Evolutionary conservation across 2,113 vertebrate genomes (phyloP), one percentile per base, ranked within the genome.

Genomic region (Gadus chalcogrammus): DNA sequence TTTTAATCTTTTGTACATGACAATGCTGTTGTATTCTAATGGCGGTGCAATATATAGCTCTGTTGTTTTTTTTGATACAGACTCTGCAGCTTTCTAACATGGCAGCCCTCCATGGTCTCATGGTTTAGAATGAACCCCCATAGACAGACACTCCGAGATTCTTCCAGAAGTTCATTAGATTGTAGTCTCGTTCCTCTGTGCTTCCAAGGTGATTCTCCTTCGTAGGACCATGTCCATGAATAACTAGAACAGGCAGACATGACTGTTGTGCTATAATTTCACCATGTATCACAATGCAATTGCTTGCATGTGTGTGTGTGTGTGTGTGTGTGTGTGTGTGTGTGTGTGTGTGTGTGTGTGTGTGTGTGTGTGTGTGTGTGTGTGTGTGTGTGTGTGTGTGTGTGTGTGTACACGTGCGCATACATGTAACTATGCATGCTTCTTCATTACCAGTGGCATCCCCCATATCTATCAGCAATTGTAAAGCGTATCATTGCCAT

Each of bases 31-130:
- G 87, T 92, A 85, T 83, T 89, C 75, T 81, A 76, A 89, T 85
- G 85, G 89, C 87, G 89, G 91, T 93, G 92, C 91, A 92, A 92
- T 93, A 88, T 76, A 87, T 87, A 35, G 31, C 89, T 90, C 78
- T 85, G 79, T 35, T 35, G 4, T 35, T 35, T 35, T 35, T 92
- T 91, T 91, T 88, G 79, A 91, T 91, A 86, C 84, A 64, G 81
- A 84, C 82, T 72, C 73, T 71, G 72, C 82, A 85, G 84, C 71
- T 90, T 85, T 90, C 75, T 67, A 66, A 89, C 79, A 70, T 79
- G 67, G 61, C 72, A 66, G 85, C 85, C 82, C 75, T 85, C 65
- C 16, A 8, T 59, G 27, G 68, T 78, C 68, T 68, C 60, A 79
- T 35, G 75, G 72, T 75, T 78, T 73, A 69, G 61, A 68, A 78